Evolutionary conservation across 2,113 vertebrate species (phyloP).

Genomic region (Calyptomena viridis): DNA sequence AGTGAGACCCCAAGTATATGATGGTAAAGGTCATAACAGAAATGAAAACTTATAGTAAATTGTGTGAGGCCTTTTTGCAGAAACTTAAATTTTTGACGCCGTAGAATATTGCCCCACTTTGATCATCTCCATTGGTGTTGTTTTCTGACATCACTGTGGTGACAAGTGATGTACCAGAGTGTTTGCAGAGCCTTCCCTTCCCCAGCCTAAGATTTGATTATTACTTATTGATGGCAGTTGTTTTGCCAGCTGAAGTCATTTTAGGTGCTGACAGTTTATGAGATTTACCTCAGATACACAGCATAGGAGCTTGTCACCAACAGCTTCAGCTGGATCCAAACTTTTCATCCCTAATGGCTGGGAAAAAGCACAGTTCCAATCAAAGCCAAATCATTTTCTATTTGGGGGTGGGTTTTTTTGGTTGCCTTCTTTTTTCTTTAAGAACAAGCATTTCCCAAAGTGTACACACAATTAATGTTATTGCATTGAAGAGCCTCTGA

Average conservation of each 20-base stretch:
- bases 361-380: rapidly evolving
- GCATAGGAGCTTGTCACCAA: not conserved
- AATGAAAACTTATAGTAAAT: not conserved
- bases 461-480: not conserved
- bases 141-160: not conserved
- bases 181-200: not conserved
- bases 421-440: not conserved
- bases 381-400: not conserved
- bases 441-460: not conserved
- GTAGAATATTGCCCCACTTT: not conserved
- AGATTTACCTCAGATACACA: not conserved
- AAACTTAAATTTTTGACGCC: not conserved
- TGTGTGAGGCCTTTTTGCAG: not conserved
- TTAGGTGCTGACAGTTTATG: not conserved
- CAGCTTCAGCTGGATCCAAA: not conserved
- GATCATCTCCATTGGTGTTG: not conserved
- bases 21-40: not conserved
- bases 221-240: not conserved
- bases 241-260: not conserved
- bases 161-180: not conserved
- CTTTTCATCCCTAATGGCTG: not conserved
- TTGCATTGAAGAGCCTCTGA: not conserved
- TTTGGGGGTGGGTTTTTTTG: not conserved
- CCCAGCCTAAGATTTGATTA: not conserved
- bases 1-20: not conserved